Conservation (phyloP, 2,888 invertebrate genomes). For the Acrocera orbiculus region DNA sequence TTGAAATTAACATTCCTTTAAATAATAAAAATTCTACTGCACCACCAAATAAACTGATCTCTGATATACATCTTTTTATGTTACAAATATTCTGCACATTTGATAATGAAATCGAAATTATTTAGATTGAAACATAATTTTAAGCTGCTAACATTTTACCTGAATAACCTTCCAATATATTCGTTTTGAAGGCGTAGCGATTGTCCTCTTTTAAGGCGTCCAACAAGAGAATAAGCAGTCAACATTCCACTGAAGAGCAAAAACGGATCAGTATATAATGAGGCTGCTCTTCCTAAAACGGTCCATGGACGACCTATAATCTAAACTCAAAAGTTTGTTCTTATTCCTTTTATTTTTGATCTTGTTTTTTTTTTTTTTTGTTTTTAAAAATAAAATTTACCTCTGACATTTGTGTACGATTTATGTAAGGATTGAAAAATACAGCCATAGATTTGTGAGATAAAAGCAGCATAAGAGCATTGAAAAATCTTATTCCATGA, state of each 20-base stretch:
- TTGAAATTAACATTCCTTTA: no score
- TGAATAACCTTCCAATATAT: conserved; percentile 42
- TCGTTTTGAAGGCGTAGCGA: conserved; percentile 39
- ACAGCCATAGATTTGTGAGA: conserved; percentile 56
- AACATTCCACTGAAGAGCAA: conserved; percentile 50
- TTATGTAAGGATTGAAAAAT: conserved; percentile 46
- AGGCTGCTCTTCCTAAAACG: conserved; percentile 47
- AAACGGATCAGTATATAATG: conserved; percentile 53
- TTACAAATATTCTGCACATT: no score
- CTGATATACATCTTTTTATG: no score
- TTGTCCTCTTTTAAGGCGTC: conserved; percentile 36
- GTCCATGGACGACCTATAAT: conserved; percentile 44
- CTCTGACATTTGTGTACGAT: conserved; percentile 47
- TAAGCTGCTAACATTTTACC: conserved; percentile 22
- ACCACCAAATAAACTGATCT: no score
- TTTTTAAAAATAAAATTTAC: conserved; percentile 27
- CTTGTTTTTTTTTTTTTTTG: no score
- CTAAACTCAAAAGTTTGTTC: conserved; percentile 21
- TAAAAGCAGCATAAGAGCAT: conserved; percentile 42
- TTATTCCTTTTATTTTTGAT: neutral
- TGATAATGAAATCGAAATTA: no score
- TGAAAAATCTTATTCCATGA: conserved; percentile 47
- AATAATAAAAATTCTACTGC: no score
- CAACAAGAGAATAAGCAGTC: conserved; percentile 44
- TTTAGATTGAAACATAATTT: neutral